Base-by-base conservation (phyloP, 2,797 vertebrate species). In the Phaenicophaeus curvirostris region DNA sequence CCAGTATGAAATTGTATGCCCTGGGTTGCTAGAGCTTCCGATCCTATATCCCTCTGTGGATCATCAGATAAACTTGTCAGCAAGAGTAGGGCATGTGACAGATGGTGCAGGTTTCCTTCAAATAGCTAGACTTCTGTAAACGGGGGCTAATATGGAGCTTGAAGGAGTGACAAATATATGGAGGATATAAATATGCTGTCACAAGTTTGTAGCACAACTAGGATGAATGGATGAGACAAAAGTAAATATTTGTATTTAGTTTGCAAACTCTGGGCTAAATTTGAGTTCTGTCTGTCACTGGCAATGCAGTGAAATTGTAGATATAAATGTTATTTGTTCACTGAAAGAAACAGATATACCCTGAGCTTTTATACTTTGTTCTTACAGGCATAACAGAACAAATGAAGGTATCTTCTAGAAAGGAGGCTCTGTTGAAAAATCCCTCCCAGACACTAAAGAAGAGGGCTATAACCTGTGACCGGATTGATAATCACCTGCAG, bases 1-100 rank as follows among this genome's bases (percentile, higher is more conserved):
- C 31, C 63, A 53, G 42, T 46, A 50, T 39, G 44, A 78, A 89
- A 79, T 59, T 0, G 0, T 62, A 80, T 83, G 35, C 44, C 42
- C 46, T 62, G 62, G 28, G 46, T 66, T 89, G 55, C 6, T 9
- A 57, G 59, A 76, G 55, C 67, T 91, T 89, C 87, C 2, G 5
- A 75, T 81, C 25, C 15, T 1, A 5, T 91, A 76, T 72, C 55
- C 66, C 62, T 81, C 71, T 69, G 51, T 57, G 63, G 69, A 54
- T 84, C 63, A 53, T 57, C 82, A 92, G 62, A 81, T 91, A 90
- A 92, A 91, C 46, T 59, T 84, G 82, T 86, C 63, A 86, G 53
- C 39, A 61, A 51, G 78, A 66, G 37, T 1, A 42, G 44, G 71
- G 41, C 1, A 2, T 54, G 73, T 73, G 77, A 88, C 89, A 92